phyloP scores from a whole-genome alignment of 37 sponge, comb jelly and placozoan species.

The Oopsacas minuta region DNA sequence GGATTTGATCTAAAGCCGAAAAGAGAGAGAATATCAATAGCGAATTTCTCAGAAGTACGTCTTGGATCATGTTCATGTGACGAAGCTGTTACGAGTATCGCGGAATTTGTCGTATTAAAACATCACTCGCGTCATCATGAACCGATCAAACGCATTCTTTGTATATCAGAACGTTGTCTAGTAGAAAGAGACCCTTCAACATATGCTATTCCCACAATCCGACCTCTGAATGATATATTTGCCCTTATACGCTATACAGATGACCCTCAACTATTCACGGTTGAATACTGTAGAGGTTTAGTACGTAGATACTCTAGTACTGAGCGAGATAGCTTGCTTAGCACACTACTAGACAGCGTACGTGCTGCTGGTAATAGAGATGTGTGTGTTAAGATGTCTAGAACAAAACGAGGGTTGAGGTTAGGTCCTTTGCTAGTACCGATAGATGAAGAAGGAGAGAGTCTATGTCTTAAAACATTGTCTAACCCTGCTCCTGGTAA shows the following conservation, averaged over 20 bases:
- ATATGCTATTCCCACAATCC: constrained; percentile 69
- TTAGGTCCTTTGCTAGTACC: constrained; percentile 68
- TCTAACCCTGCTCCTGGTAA: constrained; percentile 37
- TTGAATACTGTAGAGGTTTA: constrained; percentile 68
- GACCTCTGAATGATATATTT: constrained; percentile 74
- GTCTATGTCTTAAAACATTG: constrained; percentile 66
- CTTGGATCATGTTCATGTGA: constrained; percentile 54
- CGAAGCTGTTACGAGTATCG: constrained; percentile 79
- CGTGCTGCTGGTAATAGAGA: constrained; percentile 89
- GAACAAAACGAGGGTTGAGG: constrained; percentile 66
- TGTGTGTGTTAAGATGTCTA: constrained; percentile 83
- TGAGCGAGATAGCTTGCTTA: constrained; percentile 90
- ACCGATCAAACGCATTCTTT: constrained; percentile 65
- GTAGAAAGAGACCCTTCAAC: constrained; percentile 95
- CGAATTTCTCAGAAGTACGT: background rate
- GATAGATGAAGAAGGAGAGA: constrained; percentile 95
- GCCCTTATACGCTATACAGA: constrained; percentile 75
- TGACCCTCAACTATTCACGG: constrained; percentile 87
- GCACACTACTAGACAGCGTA: constrained; percentile 91
- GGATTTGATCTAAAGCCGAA: constrained; percentile 9
- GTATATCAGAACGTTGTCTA: constrained; percentile 82
- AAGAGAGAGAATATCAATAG: background rate
- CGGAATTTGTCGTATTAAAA: constrained; percentile 87
- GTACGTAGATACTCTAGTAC: constrained; percentile 61
- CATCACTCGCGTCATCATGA: constrained; percentile 38